Base-by-base conservation (phyloP, 2,797 vertebrate species). In the Leptatherina wallacei region DNA sequence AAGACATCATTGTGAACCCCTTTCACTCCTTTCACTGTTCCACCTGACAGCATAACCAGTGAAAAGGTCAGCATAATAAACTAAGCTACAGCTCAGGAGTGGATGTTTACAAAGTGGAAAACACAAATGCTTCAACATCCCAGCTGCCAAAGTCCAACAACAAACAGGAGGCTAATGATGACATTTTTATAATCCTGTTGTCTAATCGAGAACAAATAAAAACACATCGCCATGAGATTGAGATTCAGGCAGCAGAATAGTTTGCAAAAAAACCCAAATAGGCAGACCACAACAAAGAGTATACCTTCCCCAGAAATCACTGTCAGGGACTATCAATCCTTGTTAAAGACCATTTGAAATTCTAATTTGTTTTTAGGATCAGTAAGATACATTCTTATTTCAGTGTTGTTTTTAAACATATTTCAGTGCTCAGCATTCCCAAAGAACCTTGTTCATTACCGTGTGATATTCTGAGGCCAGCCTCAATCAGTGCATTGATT, bases 381-480 rank as follows among this genome's bases (percentile, higher is more conserved):
- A 62, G 40, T 65, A 59, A 67, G 76, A 73, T 74, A 81, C 77
- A 85, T 87, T 88, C 78, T 77, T 20, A 32, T 57, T 76, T 66
- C 40, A 75, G 69, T 77, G 67, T 12, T 27, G 27, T 65, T 71
- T 49, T 61, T 4, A 51, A 59, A 64, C 51, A 65, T 59, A 27
- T 16, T 82, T 88, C 66, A 82, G 73, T 85, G 59, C 68, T 73
- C 22, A 61, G 49, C 44, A 40, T 76, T 67, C 35, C 59, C 49
- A 20, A 62, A n/a, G 30, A 71, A 78, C 40, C 22, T 22, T 55
- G 20, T 18, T 22, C 1, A 71, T 65, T 67, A 68, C 30, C 61
- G 51, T 71, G 35, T 61, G 40, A 71, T 60, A 71, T 61, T 44
- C 32, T 42, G 61, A 85, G 73, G 71, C 56, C 49, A 52, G 68